Evolutionary conservation across 53 echinoderm and acorn worm genomes (phyloP).

Genomic region (Zoroaster sp.): DNA sequence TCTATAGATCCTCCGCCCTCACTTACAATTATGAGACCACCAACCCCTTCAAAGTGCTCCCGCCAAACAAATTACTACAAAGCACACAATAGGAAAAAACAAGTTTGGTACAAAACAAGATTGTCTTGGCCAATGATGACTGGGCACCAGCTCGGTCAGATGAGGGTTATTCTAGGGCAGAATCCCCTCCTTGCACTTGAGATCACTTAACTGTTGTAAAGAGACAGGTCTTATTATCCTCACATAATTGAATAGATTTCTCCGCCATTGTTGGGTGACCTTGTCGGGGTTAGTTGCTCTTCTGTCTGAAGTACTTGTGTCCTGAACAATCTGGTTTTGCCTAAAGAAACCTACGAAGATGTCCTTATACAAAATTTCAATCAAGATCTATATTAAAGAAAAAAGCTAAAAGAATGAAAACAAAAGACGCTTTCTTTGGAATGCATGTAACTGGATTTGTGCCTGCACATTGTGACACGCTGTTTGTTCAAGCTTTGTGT

Average conservation of each 20-base stretch:
- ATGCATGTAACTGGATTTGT: not conserved
- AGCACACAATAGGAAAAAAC: not conserved
- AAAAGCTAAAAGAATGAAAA: not conserved
- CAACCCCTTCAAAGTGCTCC: not conserved
- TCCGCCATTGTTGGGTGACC: not conserved
- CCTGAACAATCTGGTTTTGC: not conserved
- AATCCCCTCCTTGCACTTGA: slow-evolving; percentile 26
- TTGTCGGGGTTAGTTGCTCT: slow-evolving; percentile 4
- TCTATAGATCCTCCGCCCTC: not conserved
- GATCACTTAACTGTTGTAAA: not conserved
- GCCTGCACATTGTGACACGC: not conserved
- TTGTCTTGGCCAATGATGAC: not conserved
- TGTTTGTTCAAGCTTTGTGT: not conserved
- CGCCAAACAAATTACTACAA: not conserved
- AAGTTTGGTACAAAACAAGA: not conserved
- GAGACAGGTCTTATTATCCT: not conserved
- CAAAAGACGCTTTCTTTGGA: not conserved
- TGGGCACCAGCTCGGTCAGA: not conserved
- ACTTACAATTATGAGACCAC: not conserved
- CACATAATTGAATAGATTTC: slow-evolving; percentile 28
- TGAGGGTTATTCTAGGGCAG: slow-evolving; percentile 13
- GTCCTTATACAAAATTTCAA: not conserved
- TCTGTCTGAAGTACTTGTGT: not conserved
- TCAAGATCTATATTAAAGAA: not conserved
- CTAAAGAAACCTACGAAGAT: not conserved